Base-by-base conservation (phyloP, 2,888 invertebrate genomes). In the Caenorhabditis sulstoni region DNA sequence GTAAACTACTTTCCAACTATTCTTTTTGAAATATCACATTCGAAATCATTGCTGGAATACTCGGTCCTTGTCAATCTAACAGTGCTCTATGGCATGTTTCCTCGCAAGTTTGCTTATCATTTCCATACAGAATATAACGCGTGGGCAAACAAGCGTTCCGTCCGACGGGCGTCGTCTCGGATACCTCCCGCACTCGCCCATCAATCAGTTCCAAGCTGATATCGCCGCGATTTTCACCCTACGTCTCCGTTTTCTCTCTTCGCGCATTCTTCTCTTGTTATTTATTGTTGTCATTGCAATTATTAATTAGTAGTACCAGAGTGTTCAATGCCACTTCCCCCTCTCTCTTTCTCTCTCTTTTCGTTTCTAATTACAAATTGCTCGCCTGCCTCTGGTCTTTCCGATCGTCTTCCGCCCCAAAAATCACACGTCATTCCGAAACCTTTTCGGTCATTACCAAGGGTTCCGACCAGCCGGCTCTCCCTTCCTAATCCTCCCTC, bases 121-220 rank as follows among this genome's bases (percentile, higher is more conserved):
- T 62, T 64, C 57, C 71, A 71, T 71, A 65, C 58, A 73, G 62
- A 71, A 49, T 71, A 64, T 64, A 70, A 55, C 61, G 45, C 39
- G 59, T 71, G 64, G 57, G 23, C 57, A 73, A 73, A 73, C 73
- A 73, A 14, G 47, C 73, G 73, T 73, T 64, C 29, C 29, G 29
- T 29, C 4, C 29, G 29, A 3, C 29, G 3, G 29, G 3, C 73
- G 49, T 52, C 53, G 35, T 1, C 59, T 49, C 44, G 44, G 16
- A 52, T 18, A 57, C 49, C 37, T 52, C 52, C 59, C 41, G 58
- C 41, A 59, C 50, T 52, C 55, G 44, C 62, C 64, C 73, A 73
- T 73, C 55, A 73, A 73, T 73, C 64, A 73, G 73, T 73, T 73
- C 73, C 73, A 73, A 64, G 71, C 57, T 73, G 73, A 73, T 73